Conservation (phyloP, 2,888 invertebrate species). For the Ctena decussata region DNA sequence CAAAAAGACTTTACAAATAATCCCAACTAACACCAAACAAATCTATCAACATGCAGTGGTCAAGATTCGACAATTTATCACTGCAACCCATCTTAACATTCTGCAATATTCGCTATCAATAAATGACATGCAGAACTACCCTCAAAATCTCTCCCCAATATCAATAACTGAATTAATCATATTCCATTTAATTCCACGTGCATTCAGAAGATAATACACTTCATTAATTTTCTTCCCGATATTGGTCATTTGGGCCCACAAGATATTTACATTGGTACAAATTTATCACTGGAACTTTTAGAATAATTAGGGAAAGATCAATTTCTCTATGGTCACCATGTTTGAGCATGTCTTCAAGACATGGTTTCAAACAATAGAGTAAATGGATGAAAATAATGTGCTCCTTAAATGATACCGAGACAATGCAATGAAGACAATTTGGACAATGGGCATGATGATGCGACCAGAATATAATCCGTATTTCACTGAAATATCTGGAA, state of each 20-base stretch:
- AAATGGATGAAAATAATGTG: slow-evolving; percentile 2
- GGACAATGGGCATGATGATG: not conserved
- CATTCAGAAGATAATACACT: slow-evolving; percentile 44
- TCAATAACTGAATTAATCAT: slow-evolving; percentile 46
- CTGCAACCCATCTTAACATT: not conserved
- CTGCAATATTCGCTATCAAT: not conserved
- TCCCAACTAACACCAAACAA: too few species aligned
- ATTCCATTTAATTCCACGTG: slow-evolving; percentile 53
- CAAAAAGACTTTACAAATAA: too few species aligned
- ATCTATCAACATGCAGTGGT: not conserved
- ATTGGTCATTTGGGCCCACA: slow-evolving; percentile 6
- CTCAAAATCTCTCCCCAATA: not conserved
- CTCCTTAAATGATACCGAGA: not conserved
- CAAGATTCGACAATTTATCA: not conserved
- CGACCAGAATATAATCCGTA: too few species aligned
- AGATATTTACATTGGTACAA: slow-evolving; percentile 6
- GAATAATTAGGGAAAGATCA: not conserved
- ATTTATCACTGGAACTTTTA: slow-evolving; percentile 11
- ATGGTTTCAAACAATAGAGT: not conserved
- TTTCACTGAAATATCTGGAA: too few species aligned
- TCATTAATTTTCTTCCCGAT: slow-evolving; percentile 23
- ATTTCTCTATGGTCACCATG: not conserved
- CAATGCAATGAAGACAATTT: not conserved
- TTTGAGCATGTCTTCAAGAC: not conserved
- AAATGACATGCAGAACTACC: not conserved